phyloP scores from a whole-genome alignment of 2,888 invertebrate species.

The Drosophila anomalata region DNA sequence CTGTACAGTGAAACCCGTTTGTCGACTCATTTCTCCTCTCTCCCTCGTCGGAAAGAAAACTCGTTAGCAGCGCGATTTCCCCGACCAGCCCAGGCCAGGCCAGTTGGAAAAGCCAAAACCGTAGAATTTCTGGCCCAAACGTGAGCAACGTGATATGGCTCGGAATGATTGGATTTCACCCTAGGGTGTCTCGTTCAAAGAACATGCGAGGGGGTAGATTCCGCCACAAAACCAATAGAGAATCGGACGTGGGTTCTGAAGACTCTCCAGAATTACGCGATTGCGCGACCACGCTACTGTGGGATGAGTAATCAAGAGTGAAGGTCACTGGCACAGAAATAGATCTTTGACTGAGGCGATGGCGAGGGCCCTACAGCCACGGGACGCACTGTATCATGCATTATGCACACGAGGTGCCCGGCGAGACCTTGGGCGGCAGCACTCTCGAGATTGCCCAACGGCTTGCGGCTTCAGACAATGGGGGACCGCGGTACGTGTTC shows the following conservation, averaged over 20 bases:
- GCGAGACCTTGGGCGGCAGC: slow-evolving; percentile 17
- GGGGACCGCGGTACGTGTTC: slow-evolving; percentile 32
- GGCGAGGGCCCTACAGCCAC: not conserved
- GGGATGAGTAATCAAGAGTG: not conserved
- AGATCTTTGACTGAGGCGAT: not conserved
- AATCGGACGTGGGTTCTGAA: slow-evolving; percentile 13
- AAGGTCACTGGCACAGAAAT: slow-evolving; percentile 1
- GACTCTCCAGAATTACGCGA: not conserved
- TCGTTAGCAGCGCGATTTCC: slow-evolving; percentile 20
- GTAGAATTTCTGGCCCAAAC: slow-evolving; percentile 61
- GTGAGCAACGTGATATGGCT: slow-evolving; percentile 65
- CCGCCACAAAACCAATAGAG: not conserved
- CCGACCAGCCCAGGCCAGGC: slow-evolving; percentile 1
- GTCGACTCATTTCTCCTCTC: slow-evolving; percentile 22
- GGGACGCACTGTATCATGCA: slow-evolving; percentile 21
- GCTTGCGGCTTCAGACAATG: slow-evolving; percentile 20
- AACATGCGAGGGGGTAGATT: not conserved
- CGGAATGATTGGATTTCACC: slow-evolving; percentile 29
- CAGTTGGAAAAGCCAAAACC: slow-evolving; percentile 20
- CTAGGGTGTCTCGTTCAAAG: not conserved
- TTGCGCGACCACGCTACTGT: not conserved
- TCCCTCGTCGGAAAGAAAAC: slow-evolving; percentile 23
- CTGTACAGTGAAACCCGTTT: slow-evolving; percentile 66
- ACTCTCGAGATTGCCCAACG: slow-evolving; percentile 26
- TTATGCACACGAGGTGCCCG: slow-evolving; percentile 11